Percentiles rank a stretch among this genome's conserved stretches.
phyloP scores from a whole-genome alignment of 1,140 invertebrate genomes.

The Tribolium madens region DNA sequence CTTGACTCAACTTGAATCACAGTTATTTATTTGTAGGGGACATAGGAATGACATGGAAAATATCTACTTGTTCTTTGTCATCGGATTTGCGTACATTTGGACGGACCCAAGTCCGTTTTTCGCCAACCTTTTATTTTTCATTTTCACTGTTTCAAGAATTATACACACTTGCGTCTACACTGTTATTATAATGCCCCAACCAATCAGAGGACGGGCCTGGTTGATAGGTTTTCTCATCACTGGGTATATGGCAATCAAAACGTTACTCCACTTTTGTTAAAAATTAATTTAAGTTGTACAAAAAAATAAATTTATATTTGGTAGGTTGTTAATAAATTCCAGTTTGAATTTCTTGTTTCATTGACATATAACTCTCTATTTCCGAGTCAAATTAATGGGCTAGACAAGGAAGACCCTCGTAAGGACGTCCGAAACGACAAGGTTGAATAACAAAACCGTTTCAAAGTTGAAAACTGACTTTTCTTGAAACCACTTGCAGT shows the following conservation, averaged over 20 bases:
- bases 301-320: background rate
- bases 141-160: conserved; percentile 71
- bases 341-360: background rate
- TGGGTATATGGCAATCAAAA: conserved; percentile 66
- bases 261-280: conserved; percentile 48
- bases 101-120: conserved; percentile 69
- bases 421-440: background rate
- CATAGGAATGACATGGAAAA: conserved; percentile 84
- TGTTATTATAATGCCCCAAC: conserved; percentile 69
- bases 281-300: background rate
- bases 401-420: background rate
- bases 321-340: background rate
- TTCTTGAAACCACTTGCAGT: background rate
- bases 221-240: conserved; percentile 63
- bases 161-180: conserved; percentile 77
- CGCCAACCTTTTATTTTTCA: conserved; percentile 72
- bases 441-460: background rate
- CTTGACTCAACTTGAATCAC: background rate
- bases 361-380: background rate
- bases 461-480: background rate
- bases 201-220: conserved; percentile 70
- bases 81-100: conserved; percentile 73
- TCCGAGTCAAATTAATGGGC: background rate
- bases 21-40: conserved; percentile 67
- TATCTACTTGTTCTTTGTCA: conserved; percentile 75